A percentile compares a stretch with the other conserved stretches of the same genome.
phyloP scores from a whole-genome alignment of 1,140 invertebrate genomes.

The Metaphire vulgaris region DNA sequence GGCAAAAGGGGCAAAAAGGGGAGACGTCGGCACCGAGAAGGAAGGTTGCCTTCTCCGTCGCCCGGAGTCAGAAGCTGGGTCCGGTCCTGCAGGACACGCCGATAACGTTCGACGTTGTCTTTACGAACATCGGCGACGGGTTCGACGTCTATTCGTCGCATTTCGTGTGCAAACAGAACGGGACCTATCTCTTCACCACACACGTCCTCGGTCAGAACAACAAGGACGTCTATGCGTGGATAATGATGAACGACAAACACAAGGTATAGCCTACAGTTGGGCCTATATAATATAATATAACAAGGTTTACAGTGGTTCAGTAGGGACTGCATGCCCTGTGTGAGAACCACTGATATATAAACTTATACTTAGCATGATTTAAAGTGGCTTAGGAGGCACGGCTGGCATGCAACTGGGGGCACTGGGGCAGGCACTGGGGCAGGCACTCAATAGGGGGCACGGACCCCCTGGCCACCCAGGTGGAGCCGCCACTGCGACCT shows the following conservation, averaged over 20 bases:
- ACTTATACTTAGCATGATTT: no score
- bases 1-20: slow-evolving; percentile 30
- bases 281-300: no score
- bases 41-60: slow-evolving; percentile 46
- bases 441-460: no score
- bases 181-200: slow-evolving; percentile 47
- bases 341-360: no score
- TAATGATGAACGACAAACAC: slow-evolving; percentile 49
- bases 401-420: no score
- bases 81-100: slow-evolving; percentile 46
- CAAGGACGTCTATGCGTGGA: slow-evolving; percentile 46
- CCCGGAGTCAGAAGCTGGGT: slow-evolving; percentile 43
- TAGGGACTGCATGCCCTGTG: no score
- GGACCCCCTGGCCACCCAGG: no score
- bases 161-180: slow-evolving; percentile 48
- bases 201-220: slow-evolving; percentile 45
- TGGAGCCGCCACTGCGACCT: no score
- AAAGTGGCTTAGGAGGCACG: no score
- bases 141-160: slow-evolving; percentile 48
- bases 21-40: slow-evolving; percentile 23
- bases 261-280: no score
- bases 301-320: no score
- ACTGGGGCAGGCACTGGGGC: no score
- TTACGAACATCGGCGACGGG: slow-evolving; percentile 44
- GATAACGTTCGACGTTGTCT: slow-evolving; percentile 46